These are phyloP conservation scores for Agapornis canus DNA, from an alignment of 2,797 vertebrate species.

Conservation along the genomic window DNA sequence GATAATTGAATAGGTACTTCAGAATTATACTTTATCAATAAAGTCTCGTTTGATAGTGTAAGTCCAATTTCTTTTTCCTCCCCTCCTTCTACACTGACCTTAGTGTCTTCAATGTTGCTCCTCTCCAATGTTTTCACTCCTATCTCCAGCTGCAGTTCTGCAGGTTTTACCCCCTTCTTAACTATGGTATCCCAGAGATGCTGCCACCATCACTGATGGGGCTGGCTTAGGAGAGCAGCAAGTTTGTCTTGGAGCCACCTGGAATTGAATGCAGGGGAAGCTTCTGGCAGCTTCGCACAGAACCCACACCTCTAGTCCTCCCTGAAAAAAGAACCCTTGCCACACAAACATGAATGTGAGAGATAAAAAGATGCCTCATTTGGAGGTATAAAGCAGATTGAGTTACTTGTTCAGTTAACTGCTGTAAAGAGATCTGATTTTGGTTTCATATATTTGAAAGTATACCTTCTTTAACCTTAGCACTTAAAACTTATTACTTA, in stretches of 20 bases:
- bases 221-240: accelerated
- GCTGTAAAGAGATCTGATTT: not conserved
- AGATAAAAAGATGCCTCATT: not conserved
- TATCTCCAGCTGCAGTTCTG: not conserved
- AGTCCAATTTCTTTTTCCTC: not conserved
- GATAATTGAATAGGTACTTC: not conserved
- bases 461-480: not conserved
- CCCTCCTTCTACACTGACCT: not conserved
- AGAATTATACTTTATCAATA: not conserved
- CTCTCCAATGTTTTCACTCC: not conserved
- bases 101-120: not conserved
- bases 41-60: not conserved
- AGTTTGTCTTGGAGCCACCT: accelerated
- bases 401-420: not conserved
- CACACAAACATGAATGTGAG: not conserved
- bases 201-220: accelerated
- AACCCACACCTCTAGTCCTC: no score
- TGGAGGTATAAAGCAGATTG: not conserved
- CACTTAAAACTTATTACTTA: not conserved
- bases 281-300: not conserved
- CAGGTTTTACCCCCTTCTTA: not conserved
- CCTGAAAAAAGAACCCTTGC: not conserved
- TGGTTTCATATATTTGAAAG: not conserved
- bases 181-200: accelerated
- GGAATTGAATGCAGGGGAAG: no score